phyloP scores from a whole-genome alignment of 2,797 vertebrate genomes.

The Rhabdomys pumilio region DNA sequence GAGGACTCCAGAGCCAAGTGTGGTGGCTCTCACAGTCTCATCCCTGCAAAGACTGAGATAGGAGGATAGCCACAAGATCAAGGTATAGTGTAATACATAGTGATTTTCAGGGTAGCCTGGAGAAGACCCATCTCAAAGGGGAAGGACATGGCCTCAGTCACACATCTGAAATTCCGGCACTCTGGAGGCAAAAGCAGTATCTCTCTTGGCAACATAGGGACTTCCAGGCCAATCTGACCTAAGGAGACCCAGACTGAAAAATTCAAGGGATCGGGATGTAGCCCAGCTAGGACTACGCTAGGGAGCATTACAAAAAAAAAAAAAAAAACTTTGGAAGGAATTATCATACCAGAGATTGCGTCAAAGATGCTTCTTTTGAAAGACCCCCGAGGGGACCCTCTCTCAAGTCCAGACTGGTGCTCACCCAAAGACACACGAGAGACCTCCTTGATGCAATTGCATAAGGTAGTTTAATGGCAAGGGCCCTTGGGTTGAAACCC shows the following conservation, averaged over 20 bases:
- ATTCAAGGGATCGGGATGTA: not conserved
- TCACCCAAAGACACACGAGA: no score
- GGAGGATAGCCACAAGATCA: not conserved
- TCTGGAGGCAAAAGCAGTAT: not conserved
- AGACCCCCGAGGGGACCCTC: no score
- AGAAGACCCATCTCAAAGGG: not conserved
- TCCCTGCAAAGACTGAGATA: not conserved
- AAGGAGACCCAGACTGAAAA: not conserved
- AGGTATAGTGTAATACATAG: not conserved
- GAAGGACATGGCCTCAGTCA: not conserved
- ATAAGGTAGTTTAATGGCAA: no score
- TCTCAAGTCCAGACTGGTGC: no score
- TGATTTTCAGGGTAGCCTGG: not conserved
- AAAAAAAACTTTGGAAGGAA: not conserved
- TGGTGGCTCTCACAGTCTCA: not conserved
- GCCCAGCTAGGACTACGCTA: not conserved
- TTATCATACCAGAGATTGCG: no score
- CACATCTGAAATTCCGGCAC: not conserved
- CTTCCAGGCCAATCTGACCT: not conserved
- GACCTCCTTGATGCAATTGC: no score
- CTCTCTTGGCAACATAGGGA: no score
- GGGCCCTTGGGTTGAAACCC: no score
- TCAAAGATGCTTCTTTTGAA: not conserved
- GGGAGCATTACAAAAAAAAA: not conserved
- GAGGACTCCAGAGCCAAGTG: not conserved